Percentiles rank a stretch among this genome's conserved stretches.
Conservation (phyloP, 2,797 vertebrate genomes). For the Cacajao melanocephalus region DNA sequence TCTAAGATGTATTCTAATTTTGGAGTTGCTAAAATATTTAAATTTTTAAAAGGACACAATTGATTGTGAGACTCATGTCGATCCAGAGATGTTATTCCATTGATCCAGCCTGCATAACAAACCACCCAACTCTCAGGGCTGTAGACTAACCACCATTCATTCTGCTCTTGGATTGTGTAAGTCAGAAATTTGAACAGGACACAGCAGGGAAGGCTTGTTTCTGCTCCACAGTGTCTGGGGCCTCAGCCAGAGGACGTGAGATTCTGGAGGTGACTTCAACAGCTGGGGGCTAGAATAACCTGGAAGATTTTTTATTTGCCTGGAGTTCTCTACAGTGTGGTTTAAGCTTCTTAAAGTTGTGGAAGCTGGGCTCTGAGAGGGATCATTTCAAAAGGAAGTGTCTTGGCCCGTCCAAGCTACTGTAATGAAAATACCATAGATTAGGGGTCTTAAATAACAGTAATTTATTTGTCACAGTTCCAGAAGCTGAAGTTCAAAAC, state of each 20-base stretch:
- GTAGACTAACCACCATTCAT: rapidly evolving
- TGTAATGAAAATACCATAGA: neutral
- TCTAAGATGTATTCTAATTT: neutral
- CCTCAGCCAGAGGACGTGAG: neutral
- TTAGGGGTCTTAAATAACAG: neutral
- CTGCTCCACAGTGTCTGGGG: neutral
- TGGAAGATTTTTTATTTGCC: neutral
- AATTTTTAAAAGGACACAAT: neutral
- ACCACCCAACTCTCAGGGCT: rapidly evolving
- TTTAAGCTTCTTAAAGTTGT: neutral
- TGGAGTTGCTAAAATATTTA: neutral
- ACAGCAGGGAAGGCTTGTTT: rapidly evolving
- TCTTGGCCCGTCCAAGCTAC: neutral
- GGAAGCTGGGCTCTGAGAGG: neutral
- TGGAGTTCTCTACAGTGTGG: too few relatives aligned
- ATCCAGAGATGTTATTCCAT: neutral
- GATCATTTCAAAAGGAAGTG: neutral
- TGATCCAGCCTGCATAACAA: neutral
- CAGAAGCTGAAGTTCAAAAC: neutral
- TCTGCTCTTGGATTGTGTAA: rapidly evolving
- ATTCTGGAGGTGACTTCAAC: neutral
- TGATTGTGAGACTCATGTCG: rapidly evolving
- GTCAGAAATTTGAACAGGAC: neutral
- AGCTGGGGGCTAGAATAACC: neutral
- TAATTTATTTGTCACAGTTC: neutral